These are phyloP conservation scores for Plecturocebus donacophilus DNA, from an alignment of 2,113 vertebrate species.

Conservation along the genomic window DNA sequence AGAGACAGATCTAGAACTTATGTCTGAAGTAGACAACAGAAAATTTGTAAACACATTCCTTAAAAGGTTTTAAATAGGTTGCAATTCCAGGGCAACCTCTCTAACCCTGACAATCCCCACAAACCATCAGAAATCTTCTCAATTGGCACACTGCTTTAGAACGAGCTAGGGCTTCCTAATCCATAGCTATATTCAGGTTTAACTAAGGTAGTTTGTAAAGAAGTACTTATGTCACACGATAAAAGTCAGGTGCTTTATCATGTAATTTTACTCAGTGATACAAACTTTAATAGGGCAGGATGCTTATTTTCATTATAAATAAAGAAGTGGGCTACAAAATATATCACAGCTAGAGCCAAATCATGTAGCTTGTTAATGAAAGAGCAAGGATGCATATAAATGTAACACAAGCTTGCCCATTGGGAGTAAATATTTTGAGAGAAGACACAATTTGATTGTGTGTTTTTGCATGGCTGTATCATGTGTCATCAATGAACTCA, in stretches of 20 bases:
- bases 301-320: background rate
- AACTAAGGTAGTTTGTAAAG: background rate
- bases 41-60: background rate
- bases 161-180: background rate
- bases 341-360: background rate
- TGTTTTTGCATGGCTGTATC: background rate
- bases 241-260: background rate
- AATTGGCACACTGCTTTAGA: background rate
- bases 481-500: background rate
- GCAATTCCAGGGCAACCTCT: background rate
- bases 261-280: background rate
- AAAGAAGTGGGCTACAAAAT: background rate
- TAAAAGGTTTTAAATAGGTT: background rate
- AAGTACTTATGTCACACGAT: background rate
- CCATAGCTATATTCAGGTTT: background rate
- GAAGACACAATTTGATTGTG: background rate
- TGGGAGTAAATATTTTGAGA: background rate
- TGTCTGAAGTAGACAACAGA: background rate
- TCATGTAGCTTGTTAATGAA: background rate
- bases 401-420: background rate
- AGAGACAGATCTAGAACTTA: background rate
- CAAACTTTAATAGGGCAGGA: background rate
- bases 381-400: background rate
- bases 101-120: background rate
- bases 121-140: background rate